Base-by-base conservation (phyloP, 2,797 vertebrate genomes). In the Myiotriccus ornatus region DNA sequence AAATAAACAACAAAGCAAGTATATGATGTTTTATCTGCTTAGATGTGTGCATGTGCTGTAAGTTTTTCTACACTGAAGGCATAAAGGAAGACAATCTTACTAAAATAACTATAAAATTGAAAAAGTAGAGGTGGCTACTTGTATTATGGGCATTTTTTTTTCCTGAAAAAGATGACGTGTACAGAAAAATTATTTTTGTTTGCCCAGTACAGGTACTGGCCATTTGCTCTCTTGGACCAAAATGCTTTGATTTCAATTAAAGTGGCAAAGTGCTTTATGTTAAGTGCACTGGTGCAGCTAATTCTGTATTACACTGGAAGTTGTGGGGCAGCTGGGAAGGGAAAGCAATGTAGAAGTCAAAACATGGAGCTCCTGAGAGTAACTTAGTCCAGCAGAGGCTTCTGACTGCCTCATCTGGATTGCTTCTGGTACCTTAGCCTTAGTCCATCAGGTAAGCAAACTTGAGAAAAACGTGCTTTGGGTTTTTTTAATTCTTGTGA, bases 1-100 rank as follows among this genome's bases (percentile, higher is more conserved):
- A 93, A 95, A 91, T 80, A 90, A 93, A 75, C 69, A 82, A 17
- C 47, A 81, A 73, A 91, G 24, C 22, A 84, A 80, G 21, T 43
- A 52, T 67, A 34, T 28, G 20, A n/a, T 82, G 28, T 28, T 93
- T 91, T 82, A 64, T 84, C 52, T 90, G 55, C 37, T 64, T 57
- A 71, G 43, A 70, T 70, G 16, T 44, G 3, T 80, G 25, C 20
- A 49, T 55, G 11, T 57, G 10, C 46, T 87, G 6, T 41, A 92
- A 46, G 14, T 27, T 80, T 89, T 78, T 46, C 44, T 63, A 35
- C 9, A 41, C 20, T 75, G 56, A 41, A 34, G 30, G 14, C 12
- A 63, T 50, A 76, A 15, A 13, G 65, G 23, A 77, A 79, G 30
- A 57, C 4, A 84, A 21, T 56, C 46, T 64, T 63, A 65, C 10